Percentiles rank a stretch among this genome's conserved stretches.
These are phyloP conservation scores for Aldrovandia affinis DNA, from an alignment of 2,797 vertebrate species.

Conservation along the genomic window DNA sequence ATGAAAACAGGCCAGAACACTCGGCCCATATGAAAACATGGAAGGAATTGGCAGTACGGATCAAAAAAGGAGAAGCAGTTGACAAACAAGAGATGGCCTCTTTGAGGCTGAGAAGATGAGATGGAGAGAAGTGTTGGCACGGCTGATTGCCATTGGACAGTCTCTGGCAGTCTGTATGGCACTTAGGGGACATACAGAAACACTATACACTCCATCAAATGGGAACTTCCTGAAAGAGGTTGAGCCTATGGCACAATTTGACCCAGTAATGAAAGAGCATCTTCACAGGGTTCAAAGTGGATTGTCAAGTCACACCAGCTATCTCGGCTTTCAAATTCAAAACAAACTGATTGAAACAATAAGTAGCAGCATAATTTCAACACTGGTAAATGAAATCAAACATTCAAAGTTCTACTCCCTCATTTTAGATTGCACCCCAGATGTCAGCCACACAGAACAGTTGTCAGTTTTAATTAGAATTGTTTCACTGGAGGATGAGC, in stretches of 20 bases:
- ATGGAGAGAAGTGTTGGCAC: background rate
- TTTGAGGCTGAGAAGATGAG: constrained; percentile 24
- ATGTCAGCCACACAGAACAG: constrained; percentile 5
- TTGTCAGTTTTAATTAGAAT: background rate
- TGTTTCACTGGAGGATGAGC: background rate
- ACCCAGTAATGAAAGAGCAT: background rate
- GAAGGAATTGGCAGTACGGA: constrained; percentile 38
- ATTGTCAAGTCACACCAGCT: background rate
- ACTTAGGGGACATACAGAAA: constrained; percentile 7
- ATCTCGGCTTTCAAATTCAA: background rate
- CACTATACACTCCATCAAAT: constrained; percentile 1
- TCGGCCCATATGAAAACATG: constrained; percentile 32
- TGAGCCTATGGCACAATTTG: background rate
- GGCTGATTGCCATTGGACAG: background rate
- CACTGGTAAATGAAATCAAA: constrained; percentile 6
- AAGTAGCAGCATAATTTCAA: constrained; percentile 1
- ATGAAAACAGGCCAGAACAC: constrained; percentile 38
- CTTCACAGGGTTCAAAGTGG: background rate
- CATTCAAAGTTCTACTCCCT: background rate
- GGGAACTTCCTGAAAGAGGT: background rate
- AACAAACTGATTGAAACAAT: constrained; percentile 1
- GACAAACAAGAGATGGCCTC: constrained; percentile 28
- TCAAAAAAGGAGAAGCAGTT: constrained; percentile 31
- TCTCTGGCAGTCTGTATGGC: constrained; percentile 8
- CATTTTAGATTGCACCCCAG: constrained; percentile 19